A percentile compares a stretch with the other conserved stretches of the same genome.
Evolutionary conservation across 2,113 vertebrate genomes (phyloP).

Genomic region (Odocoileus virginianus): DNA sequence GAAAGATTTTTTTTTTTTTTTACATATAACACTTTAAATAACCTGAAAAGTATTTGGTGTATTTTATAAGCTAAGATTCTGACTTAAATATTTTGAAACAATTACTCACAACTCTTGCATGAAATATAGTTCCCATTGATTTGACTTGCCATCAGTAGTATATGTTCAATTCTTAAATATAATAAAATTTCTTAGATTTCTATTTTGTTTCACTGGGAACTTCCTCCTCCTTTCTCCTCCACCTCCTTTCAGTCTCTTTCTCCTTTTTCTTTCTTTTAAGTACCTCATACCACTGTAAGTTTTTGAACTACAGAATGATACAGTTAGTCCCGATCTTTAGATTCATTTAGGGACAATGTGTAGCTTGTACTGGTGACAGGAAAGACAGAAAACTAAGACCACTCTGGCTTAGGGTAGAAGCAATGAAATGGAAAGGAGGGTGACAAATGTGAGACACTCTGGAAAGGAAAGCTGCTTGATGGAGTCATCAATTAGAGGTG

Average conservation of each 20-base stretch:
- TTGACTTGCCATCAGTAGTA: neutral
- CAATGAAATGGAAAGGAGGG: neutral
- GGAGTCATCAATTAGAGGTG: neutral
- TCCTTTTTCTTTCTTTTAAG: neutral
- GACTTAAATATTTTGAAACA: slow-evolving; percentile 14
- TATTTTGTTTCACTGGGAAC: neutral
- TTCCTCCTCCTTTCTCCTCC: neutral
- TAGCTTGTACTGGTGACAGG: neutral
- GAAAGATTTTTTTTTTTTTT: neutral
- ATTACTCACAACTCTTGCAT: neutral
- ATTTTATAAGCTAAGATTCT: neutral
- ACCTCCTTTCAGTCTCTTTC: neutral
- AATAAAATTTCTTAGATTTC: neutral
- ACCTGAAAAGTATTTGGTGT: neutral
- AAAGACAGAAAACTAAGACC: neutral
- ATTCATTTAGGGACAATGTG: neutral
- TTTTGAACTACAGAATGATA: neutral
- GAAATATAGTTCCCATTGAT: neutral
- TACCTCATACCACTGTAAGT: neutral
- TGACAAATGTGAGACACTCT: neutral
- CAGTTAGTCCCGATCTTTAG: neutral
- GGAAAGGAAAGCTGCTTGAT: neutral
- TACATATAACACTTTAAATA: neutral
- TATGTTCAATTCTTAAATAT: neutral
- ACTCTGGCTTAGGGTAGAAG: neutral